Evolutionary conservation across 1,140 invertebrate genomes (phyloP).

Genomic region (Goniozus legneri): DNA sequence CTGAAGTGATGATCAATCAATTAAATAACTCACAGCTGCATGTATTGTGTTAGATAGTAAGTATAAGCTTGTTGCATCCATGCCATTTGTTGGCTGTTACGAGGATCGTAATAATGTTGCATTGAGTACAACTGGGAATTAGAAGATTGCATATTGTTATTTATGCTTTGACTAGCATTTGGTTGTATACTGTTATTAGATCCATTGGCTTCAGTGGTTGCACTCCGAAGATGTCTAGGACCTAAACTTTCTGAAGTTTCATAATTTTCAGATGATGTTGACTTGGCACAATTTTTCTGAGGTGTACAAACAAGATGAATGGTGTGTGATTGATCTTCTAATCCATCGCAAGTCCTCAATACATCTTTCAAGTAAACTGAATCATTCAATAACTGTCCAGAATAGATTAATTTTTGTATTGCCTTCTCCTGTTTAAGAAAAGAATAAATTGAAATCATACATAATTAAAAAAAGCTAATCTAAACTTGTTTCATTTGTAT

Average conservation of each 20-base stretch:
- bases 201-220: no score
- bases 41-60: conserved; percentile 81
- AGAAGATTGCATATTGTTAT: conserved; percentile 19
- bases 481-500: no score
- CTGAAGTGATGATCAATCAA: conserved; percentile 6
- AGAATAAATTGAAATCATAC: background rate
- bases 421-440: conserved; percentile 60
- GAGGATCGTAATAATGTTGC: conserved; percentile 41
- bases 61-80: conserved; percentile 84
- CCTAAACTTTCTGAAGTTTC: conserved; percentile 9
- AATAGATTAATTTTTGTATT: conserved; percentile 87
- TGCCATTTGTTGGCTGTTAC: conserved; percentile 58
- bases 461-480: conserved; percentile 7
- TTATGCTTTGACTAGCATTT: conserved; percentile 10
- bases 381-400: conserved; percentile 80
- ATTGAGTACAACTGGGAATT: conserved; percentile 30
- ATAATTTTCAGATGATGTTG: conserved; percentile 18
- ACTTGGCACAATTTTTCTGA: conserved; percentile 32
- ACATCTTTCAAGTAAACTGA: conserved; percentile 75
- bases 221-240: conserved; percentile 7
- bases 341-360: conserved; percentile 69
- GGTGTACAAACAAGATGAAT: conserved; percentile 78
- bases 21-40: conserved; percentile 61
- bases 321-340: conserved; percentile 58
- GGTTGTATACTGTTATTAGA: no score